phyloP scores from a whole-genome alignment of 1,140 invertebrate species.

The Pectinophora gossypiella region DNA sequence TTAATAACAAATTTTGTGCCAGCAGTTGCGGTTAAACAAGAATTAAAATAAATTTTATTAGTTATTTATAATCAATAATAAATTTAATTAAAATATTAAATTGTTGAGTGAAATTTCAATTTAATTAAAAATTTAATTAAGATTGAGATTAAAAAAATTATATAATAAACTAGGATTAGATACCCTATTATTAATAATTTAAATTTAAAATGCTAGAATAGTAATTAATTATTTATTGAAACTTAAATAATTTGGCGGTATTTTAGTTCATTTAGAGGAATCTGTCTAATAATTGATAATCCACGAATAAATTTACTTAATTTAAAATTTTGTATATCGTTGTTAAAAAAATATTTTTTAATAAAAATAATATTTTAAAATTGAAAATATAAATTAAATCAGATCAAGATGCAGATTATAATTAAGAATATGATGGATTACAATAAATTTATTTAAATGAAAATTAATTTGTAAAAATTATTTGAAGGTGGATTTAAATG shows the following conservation, averaged over 20 bases:
- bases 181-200: slow-evolving; percentile 80
- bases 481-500: slow-evolving; percentile 51
- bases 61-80: slow-evolving; percentile 32
- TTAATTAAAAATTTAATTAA: slow-evolving; percentile 42
- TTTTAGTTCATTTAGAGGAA: slow-evolving; percentile 77
- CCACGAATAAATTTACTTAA: slow-evolving; percentile 74
- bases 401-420: slow-evolving; percentile 78
- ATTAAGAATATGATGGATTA: slow-evolving; percentile 58
- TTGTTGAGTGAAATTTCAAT: slow-evolving; percentile 44
- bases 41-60: slow-evolving; percentile 40
- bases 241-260: slow-evolving; percentile 77
- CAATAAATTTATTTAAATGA: slow-evolving; percentile 44
- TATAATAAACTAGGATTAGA: slow-evolving; percentile 79
- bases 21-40: slow-evolving; percentile 76
- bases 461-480: slow-evolving; percentile 32
- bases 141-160: slow-evolving; percentile 45
- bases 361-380: slow-evolving; percentile 66
- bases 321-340: slow-evolving; percentile 75
- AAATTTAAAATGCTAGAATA: slow-evolving; percentile 58
- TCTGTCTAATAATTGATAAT: slow-evolving; percentile 77
- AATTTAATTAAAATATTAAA: slow-evolving; percentile 45
- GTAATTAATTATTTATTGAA: slow-evolving; percentile 72
- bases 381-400: slow-evolving; percentile 67
- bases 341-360: slow-evolving; percentile 75
- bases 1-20: slow-evolving; percentile 74